phyloP scores from a whole-genome alignment of 2,113 vertebrate genomes.

The Perca schrenkii region DNA sequence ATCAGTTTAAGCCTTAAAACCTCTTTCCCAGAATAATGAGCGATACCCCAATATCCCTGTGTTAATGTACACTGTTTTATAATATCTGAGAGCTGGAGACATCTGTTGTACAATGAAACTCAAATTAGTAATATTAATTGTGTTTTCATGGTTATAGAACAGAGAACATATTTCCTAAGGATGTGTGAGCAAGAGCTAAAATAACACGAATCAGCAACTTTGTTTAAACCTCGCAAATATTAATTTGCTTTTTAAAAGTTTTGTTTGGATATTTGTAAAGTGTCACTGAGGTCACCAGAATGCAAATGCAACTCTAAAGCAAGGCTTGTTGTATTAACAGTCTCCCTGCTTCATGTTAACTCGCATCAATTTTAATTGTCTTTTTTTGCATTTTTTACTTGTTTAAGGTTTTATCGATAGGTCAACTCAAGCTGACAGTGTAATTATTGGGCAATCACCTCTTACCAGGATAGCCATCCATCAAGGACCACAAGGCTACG shows the following conservation, averaged over 20 bases:
- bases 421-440: slow-evolving; percentile 51
- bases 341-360: not conserved
- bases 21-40: no score
- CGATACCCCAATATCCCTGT: no score
- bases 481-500: slow-evolving; percentile 12
- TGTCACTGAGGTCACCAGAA: not conserved
- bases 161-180: not conserved
- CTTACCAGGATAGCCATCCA: slow-evolving; percentile 36
- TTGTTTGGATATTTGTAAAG: not conserved
- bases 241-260: not conserved
- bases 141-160: no score
- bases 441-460: slow-evolving; percentile 66
- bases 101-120: no score
- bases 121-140: no score
- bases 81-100: no score
- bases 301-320: not conserved
- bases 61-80: no score
- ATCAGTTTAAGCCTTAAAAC: no score
- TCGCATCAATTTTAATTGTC: not conserved
- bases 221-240: not conserved
- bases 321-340: not conserved
- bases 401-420: slow-evolving; percentile 2
- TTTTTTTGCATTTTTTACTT: not conserved
- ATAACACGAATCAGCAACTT: not conserved
- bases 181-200: not conserved